Evolutionary conservation across 2,113 vertebrate species (phyloP).

Genomic region (Gymnogyps californianus): DNA sequence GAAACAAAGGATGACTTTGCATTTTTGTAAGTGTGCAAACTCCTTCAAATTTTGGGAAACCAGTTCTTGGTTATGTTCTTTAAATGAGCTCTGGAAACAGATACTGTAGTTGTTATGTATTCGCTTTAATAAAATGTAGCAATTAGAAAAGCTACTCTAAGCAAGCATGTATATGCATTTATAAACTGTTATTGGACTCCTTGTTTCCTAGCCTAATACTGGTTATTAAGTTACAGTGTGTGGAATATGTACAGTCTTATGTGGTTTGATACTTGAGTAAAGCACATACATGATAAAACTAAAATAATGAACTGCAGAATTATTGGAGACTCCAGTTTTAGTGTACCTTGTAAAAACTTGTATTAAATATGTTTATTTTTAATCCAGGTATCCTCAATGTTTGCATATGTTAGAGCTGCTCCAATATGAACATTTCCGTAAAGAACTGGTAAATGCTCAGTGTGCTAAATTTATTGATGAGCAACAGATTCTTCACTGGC

Average conservation of each 20-base stretch:
- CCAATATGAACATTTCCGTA: slow-evolving; percentile 96
- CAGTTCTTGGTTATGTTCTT: background rate
- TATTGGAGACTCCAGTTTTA: background rate
- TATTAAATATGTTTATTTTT: background rate
- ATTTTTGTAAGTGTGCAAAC: background rate
- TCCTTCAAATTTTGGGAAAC: background rate
- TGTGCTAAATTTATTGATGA: slow-evolving; percentile 98
- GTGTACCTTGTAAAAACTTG: background rate
- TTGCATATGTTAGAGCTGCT: slow-evolving; percentile 96
- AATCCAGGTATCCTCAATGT: slow-evolving; percentile 91
- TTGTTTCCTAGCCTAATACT: background rate
- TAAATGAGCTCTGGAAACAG: background rate
- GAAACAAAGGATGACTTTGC: background rate
- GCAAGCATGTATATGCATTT: background rate
- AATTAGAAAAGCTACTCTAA: background rate
- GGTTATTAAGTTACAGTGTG: background rate
- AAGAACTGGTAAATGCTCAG: slow-evolving; percentile 97
- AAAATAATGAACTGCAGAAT: background rate
- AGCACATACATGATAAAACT: background rate
- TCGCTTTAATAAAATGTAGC: background rate
- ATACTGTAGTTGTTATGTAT: background rate
- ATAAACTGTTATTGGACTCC: background rate
- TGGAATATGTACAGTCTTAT: background rate
- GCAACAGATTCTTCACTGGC: slow-evolving; percentile 98
- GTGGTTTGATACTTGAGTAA: background rate